phyloP scores from a whole-genome alignment of 2,888 invertebrate genomes.

The Hyles lineata region DNA sequence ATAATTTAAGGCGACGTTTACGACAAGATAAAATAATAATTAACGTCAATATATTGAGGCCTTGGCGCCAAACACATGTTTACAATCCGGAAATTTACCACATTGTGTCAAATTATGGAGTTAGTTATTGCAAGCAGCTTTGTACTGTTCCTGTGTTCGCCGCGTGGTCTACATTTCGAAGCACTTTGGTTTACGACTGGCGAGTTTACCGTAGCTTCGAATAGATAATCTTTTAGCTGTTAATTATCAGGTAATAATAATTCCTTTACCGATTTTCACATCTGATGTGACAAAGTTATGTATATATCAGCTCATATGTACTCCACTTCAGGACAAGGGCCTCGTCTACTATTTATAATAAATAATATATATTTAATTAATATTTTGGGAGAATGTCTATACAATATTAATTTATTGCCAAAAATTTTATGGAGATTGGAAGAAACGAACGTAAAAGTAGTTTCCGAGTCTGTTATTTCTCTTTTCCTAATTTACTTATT shows the following conservation, averaged over 20 bases:
- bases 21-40: slow-evolving; percentile 35
- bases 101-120: background rate
- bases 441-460: too few relatives aligned
- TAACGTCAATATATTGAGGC: slow-evolving; percentile 29
- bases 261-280: background rate
- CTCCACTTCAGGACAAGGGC: too few relatives aligned
- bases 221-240: background rate
- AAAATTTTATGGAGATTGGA: too few relatives aligned
- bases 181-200: background rate
- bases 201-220: background rate
- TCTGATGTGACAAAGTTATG: background rate
- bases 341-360: too few relatives aligned
- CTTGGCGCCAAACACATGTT: slow-evolving; percentile 19
- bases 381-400: too few relatives aligned
- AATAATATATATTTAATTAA: too few relatives aligned
- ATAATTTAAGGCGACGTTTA: slow-evolving; percentile 39
- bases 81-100: slow-evolving; percentile 19
- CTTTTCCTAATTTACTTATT: too few relatives aligned
- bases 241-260: background rate
- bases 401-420: too few relatives aligned
- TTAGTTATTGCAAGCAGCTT: background rate
- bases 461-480: too few relatives aligned
- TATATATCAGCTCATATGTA: too few relatives aligned
- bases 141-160: background rate
- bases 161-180: background rate